phyloP scores from a whole-genome alignment of 2,888 invertebrate species.

The Zaprionus obscuricornis region DNA sequence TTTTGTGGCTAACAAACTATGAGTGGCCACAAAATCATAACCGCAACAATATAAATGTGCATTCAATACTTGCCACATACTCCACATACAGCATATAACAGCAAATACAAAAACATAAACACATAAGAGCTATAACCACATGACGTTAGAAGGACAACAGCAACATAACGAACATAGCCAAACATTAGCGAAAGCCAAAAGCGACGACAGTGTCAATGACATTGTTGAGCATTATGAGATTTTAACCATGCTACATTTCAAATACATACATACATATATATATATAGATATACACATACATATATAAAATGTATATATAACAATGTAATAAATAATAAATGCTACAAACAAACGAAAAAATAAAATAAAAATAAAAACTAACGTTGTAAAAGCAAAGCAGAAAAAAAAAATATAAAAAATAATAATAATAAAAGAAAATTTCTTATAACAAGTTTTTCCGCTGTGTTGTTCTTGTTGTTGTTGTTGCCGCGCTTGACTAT shows the following conservation, averaged over 20 bases:
- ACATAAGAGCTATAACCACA: slow-evolving; percentile 9
- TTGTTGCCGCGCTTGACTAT: too few relatives aligned
- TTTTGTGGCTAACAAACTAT: slow-evolving; percentile 13
- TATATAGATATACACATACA: too few relatives aligned
- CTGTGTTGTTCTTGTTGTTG: too few relatives aligned
- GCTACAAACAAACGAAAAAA: slow-evolving; percentile 5
- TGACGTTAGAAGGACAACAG: too few relatives aligned
- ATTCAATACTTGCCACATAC: slow-evolving; percentile 17
- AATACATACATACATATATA: too few relatives aligned
- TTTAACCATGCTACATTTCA: slow-evolving; percentile 61
- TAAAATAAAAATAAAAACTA: background rate
- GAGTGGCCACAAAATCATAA: slow-evolving; percentile 19
- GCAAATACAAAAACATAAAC: background rate
- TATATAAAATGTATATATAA: too few relatives aligned
- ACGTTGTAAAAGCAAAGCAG: slow-evolving; percentile 22
- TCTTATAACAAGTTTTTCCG: too few relatives aligned
- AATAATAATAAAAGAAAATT: slow-evolving; percentile 17
- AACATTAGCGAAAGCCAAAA: background rate
- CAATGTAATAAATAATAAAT: slow-evolving; percentile 63
- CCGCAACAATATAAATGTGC: slow-evolving; percentile 43
- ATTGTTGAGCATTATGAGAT: slow-evolving; percentile 58
- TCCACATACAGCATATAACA: background rate
- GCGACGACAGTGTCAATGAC: slow-evolving; percentile 32
- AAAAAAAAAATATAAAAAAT: background rate
- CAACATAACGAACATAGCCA: slow-evolving; percentile 1